phyloP scores from a whole-genome alignment of 1,140 invertebrate species.

The Caenorhabditis brenneri region DNA sequence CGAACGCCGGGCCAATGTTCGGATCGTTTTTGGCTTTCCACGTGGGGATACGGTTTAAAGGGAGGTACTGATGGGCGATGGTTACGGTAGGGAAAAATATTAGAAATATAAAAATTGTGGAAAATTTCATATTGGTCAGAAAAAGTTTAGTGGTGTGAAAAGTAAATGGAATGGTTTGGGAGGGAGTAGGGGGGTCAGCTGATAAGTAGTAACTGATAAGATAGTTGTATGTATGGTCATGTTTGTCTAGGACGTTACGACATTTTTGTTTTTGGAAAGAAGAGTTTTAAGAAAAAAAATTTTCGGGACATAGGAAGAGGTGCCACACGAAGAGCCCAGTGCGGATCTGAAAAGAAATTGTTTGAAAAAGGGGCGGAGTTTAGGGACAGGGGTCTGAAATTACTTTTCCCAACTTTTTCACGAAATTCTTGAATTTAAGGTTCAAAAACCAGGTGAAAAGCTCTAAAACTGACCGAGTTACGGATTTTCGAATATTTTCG shows the following conservation, averaged over 20 bases:
- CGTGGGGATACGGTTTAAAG: slow-evolving; percentile 13
- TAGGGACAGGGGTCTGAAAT: too few species aligned
- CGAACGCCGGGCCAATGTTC: slow-evolving; percentile 54
- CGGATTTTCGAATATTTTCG: too few species aligned
- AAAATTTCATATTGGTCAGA: not conserved
- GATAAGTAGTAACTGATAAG: not conserved
- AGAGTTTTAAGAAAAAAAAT: too few species aligned
- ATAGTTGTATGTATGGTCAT: not conserved
- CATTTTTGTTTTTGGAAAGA: too few species aligned
- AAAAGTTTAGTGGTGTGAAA: not conserved
- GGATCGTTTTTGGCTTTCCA: slow-evolving; percentile 39
- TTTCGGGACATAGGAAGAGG: too few species aligned
- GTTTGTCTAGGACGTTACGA: not conserved
- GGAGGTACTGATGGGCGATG: slow-evolving; percentile 5
- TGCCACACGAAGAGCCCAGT: too few species aligned
- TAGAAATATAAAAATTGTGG: not conserved
- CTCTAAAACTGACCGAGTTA: too few species aligned
- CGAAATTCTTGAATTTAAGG: too few species aligned
- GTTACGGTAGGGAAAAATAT: not conserved
- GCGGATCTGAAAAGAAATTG: slow-evolving; percentile 56
- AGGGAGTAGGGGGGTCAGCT: not conserved
- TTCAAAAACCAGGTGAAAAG: too few species aligned
- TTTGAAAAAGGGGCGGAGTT: not conserved
- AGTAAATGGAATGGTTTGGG: not conserved
- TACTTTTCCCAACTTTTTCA: too few species aligned